Conservation (phyloP, 2,888 invertebrate species). For the Gryllus longicercus region DNA sequence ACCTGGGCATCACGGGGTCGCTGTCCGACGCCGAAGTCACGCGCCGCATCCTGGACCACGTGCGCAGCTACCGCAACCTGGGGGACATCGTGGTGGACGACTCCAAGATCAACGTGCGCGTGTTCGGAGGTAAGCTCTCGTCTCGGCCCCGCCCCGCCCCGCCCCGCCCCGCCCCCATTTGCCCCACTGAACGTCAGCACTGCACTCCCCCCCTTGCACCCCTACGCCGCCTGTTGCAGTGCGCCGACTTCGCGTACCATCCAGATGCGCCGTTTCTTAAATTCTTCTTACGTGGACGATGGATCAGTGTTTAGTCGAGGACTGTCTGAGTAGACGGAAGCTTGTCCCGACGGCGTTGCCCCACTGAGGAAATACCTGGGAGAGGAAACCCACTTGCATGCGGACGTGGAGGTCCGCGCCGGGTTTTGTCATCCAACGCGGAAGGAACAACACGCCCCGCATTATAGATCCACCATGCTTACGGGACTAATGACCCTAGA, state of each 20-base stretch:
- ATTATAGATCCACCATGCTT: no score
- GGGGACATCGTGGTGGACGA: slow-evolving; percentile 56
- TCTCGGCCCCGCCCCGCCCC: not conserved
- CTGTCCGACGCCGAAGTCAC: slow-evolving; percentile 54
- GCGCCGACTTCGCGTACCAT: not conserved
- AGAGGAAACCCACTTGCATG: no score
- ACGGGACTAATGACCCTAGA: no score
- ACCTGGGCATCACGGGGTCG: slow-evolving; percentile 61
- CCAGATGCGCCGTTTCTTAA: no score
- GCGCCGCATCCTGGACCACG: slow-evolving; percentile 56
- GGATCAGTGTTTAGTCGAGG: no score
- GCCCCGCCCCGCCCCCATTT: not conserved
- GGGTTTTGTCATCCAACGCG: no score
- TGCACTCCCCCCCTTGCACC: not conserved
- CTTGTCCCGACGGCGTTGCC: no score
- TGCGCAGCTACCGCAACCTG: slow-evolving; percentile 53
- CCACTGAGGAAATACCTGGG: no score
- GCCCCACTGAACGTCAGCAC: not conserved
- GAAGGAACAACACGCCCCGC: no score
- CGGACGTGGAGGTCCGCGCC: no score
- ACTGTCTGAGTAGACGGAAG: no score
- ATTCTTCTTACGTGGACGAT: no score
- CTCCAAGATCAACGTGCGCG: slow-evolving; percentile 59
- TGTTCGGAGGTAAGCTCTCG: slow-evolving; percentile 52
- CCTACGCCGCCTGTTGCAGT: not conserved